Conservation (phyloP, 2,888 invertebrate genomes). For the Drosophila cognata region DNA sequence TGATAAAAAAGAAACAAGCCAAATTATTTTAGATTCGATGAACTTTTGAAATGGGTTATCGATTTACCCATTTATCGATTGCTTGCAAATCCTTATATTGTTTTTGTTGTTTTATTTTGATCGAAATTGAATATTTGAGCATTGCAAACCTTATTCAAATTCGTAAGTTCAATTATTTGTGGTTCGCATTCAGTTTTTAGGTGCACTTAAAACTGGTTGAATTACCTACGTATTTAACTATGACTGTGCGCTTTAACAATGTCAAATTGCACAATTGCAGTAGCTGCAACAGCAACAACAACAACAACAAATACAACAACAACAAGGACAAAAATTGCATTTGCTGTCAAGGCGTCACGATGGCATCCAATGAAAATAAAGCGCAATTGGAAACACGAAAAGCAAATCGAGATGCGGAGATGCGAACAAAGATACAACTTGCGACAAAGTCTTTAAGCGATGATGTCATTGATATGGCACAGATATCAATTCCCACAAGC, state of each 20-base stretch:
- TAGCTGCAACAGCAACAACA: constrained; percentile 23
- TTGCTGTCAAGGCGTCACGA: constrained; percentile 52
- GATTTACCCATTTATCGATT: neutral
- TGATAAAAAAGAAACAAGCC: neutral
- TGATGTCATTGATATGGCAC: constrained; percentile 29
- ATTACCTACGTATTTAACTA: constrained; percentile 10
- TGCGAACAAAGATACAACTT: constrained; percentile 14
- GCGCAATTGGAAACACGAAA: constrained; percentile 18
- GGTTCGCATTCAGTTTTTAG: neutral
- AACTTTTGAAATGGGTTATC: neutral
- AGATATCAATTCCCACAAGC: constrained; percentile 25
- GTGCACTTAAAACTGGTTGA: neutral
- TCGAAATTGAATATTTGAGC: too few species aligned
- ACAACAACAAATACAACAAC: constrained; percentile 29
- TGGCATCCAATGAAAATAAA: constrained; percentile 33
- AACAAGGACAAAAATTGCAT: constrained; percentile 48
- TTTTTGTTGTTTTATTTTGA: too few species aligned
- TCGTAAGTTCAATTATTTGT: neutral
- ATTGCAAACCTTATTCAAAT: neutral
- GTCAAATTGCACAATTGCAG: constrained; percentile 61
- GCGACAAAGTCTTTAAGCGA: constrained; percentile 21
- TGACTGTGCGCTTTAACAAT: constrained; percentile 58
- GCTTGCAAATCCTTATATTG: too few species aligned
- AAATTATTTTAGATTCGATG: neutral
- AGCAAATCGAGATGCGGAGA: constrained; percentile 15